phyloP scores from a whole-genome alignment of 2,888 invertebrate genomes.

The Clitarchus hookeri region DNA sequence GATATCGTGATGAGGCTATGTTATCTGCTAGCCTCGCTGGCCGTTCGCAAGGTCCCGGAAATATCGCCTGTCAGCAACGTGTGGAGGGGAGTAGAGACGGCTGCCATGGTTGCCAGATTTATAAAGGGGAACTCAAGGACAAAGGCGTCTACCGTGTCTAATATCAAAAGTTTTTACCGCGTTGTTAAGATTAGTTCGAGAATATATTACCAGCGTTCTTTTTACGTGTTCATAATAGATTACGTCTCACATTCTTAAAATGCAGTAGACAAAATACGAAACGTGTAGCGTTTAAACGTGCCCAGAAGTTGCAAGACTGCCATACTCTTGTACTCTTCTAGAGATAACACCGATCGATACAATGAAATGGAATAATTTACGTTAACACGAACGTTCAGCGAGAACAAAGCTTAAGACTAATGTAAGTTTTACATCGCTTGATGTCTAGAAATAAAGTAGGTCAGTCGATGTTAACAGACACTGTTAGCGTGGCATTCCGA shows the following conservation, averaged over 20 bases:
- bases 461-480: too few species aligned
- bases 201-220: not conserved
- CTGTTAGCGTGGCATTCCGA: too few species aligned
- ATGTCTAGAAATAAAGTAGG: too few species aligned
- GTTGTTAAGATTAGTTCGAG: not conserved
- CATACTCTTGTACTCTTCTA: too few species aligned
- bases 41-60: not conserved
- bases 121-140: not conserved
- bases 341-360: too few species aligned
- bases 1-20: not conserved
- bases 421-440: too few species aligned
- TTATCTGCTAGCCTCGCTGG: not conserved
- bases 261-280: too few species aligned
- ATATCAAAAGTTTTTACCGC: not conserved
- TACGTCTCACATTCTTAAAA: not conserved
- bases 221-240: not conserved
- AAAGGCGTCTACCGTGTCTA: not conserved
- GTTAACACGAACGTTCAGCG: too few species aligned
- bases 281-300: too few species aligned
- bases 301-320: too few species aligned
- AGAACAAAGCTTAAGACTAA: too few species aligned
- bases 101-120: not conserved
- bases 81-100: not conserved
- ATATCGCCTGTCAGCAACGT: not conserved
- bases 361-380: too few species aligned